phyloP scores from a whole-genome alignment of 2,888 invertebrate genomes.

The Cataglyphis cursor region DNA sequence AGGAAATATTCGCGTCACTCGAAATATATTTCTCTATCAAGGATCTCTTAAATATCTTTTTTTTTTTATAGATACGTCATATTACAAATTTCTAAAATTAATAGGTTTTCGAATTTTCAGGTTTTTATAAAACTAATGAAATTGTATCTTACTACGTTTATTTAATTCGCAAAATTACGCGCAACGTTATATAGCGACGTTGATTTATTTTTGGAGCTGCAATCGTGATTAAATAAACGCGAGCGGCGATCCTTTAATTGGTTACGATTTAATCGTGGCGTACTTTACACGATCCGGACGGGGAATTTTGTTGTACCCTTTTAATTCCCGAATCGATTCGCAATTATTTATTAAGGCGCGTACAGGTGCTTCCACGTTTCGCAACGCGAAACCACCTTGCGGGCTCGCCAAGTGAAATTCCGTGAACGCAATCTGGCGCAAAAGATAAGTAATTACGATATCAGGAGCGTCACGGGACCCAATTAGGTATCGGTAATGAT shows the following conservation, averaged over 20 bases:
- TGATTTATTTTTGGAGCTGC: not conserved
- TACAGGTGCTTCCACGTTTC: conserved; percentile 60
- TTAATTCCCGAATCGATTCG: conserved; percentile 25
- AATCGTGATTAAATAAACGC: conserved; percentile 7
- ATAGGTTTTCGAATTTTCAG: not conserved
- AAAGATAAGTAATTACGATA: conserved; percentile 66
- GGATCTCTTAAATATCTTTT: not conserved
- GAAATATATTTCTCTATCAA: not conserved
- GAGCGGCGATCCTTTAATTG: conserved; percentile 14
- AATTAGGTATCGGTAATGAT: conserved; percentile 67
- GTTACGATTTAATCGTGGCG: conserved; percentile 26
- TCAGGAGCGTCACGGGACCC: conserved; percentile 61
- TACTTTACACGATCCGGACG: conserved; percentile 11
- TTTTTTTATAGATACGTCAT: not conserved
- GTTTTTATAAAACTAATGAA: not conserved
- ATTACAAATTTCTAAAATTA: not conserved
- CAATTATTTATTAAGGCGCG: conserved; percentile 38
- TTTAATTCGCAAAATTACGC: not conserved
- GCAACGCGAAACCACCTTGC: conserved; percentile 42
- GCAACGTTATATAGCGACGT: not conserved
- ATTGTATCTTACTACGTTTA: not conserved
- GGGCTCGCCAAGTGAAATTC: conserved; percentile 41
- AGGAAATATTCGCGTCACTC: not conserved
- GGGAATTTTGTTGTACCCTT: not conserved
- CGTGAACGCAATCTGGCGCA: conserved; percentile 28